Conservation (phyloP, 2,113 vertebrate species). For the Pampusana beccarii region DNA sequence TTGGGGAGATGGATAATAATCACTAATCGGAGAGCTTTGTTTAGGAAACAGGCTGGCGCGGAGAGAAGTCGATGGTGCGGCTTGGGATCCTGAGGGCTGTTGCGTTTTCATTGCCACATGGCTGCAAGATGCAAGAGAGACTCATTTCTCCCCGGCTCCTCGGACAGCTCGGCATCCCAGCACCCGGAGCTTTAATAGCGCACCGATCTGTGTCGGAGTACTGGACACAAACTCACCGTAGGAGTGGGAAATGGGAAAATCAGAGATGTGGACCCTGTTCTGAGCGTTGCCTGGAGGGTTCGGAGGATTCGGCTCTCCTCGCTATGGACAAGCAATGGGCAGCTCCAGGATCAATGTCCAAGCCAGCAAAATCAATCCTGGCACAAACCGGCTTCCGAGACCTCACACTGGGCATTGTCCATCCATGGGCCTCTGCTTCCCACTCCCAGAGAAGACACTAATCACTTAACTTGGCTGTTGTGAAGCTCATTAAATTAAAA, state of each 20-base stretch:
- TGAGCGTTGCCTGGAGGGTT: neutral
- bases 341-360: rapidly evolving
- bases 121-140: neutral
- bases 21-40: slow-evolving; percentile 65
- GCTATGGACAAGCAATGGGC: neutral
- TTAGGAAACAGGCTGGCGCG: slow-evolving; percentile 18
- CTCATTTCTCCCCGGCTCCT: neutral
- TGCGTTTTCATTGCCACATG: neutral
- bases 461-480: neutral
- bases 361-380: neutral
- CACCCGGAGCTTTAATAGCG: rapidly evolving
- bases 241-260: neutral
- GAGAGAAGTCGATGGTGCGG: neutral
- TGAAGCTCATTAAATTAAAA: neutral
- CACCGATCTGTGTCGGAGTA: neutral
- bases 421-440: neutral
- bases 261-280: rapidly evolving
- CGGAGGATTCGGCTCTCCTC: neutral
- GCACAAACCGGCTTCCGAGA: neutral
- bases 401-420: neutral
- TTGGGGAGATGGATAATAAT: slow-evolving; percentile 64
- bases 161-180: rapidly evolving
- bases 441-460: neutral
- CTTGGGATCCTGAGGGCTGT: neutral
- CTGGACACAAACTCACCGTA: neutral